Evolutionary conservation across 2,888 invertebrate genomes (phyloP).

Genomic region (Uropetala carovei): DNA sequence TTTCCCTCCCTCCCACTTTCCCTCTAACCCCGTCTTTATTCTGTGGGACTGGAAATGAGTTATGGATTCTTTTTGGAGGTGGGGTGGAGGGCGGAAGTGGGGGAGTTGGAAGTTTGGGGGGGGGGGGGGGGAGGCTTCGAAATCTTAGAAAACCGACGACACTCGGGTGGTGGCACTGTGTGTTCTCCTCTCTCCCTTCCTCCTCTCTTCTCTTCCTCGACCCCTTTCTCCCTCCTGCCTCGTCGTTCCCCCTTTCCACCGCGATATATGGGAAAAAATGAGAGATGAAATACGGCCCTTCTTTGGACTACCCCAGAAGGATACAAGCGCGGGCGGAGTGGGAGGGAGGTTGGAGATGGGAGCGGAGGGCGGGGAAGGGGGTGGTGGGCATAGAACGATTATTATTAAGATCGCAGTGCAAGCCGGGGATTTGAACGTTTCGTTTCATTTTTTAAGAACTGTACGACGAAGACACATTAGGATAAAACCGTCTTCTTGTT

Average conservation of each 20-base stretch:
- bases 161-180: conserved; percentile 45
- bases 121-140: conserved; percentile 50
- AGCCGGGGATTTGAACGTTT: conserved; percentile 17
- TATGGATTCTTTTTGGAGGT: conserved; percentile 55
- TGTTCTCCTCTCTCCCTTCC: neutral
- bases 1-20: neutral
- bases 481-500: no score
- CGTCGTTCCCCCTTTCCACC: neutral
- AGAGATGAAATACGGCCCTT: conserved; percentile 58
- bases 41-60: conserved; percentile 62
- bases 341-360: neutral
- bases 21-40: conserved; percentile 37
- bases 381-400: neutral
- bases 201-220: neutral
- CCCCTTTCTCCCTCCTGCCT: neutral
- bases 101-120: conserved; percentile 14
- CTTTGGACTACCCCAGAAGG: conserved; percentile 51
- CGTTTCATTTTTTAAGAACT: neutral
- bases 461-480: neutral
- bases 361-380: neutral
- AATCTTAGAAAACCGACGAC: conserved; percentile 62
- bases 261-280: conserved; percentile 60
- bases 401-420: conserved; percentile 11
- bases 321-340: neutral
- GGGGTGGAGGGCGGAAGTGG: conserved; percentile 40